These are phyloP conservation scores for Mnemiopsis leidyi DNA, from an alignment of 37 sponge, comb jelly and placozoan genomes.

Conservation along the genomic window DNA sequence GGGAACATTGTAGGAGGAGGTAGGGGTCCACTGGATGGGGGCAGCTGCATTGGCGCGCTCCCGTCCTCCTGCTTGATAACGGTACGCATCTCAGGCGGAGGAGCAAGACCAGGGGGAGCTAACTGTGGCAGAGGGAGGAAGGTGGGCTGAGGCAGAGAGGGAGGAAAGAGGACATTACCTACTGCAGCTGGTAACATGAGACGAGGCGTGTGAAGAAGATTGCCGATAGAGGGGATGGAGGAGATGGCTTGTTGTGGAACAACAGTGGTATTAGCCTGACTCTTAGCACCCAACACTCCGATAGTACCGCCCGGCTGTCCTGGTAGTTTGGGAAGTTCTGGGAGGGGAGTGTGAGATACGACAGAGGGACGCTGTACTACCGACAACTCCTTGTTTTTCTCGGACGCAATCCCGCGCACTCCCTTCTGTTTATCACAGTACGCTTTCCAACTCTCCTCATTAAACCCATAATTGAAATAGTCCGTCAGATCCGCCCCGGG, in stretches of 20 bases:
- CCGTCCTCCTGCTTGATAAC: constrained; percentile 57
- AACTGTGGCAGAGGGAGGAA: constrained; percentile 54
- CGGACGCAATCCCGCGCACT: constrained; percentile 39
- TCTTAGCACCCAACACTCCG: constrained; percentile 38
- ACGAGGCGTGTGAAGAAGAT: background rate
- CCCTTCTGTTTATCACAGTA: constrained; percentile 94
- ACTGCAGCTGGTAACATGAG: constrained; percentile 1
- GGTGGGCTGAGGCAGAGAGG: background rate
- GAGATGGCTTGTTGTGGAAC: background rate
- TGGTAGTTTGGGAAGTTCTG: constrained; percentile 53
- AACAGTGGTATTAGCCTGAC: background rate
- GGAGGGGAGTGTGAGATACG: background rate
- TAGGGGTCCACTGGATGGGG: constrained; percentile 36
- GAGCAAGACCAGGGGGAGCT: constrained; percentile 38
- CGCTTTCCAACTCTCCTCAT: constrained; percentile 92
- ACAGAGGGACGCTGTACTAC: background rate
- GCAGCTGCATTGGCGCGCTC: constrained; percentile 4
- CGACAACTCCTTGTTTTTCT: constrained; percentile 31
- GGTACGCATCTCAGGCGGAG: background rate
- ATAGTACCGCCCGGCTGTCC: background rate
- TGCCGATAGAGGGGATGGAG: background rate
- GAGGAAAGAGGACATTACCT: constrained; percentile 27
- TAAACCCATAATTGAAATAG: constrained; percentile 99
- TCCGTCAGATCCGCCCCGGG: constrained; percentile 98
- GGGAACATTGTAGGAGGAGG: constrained; percentile 46